phyloP scores from a whole-genome alignment of 1,140 invertebrate species.

The Drosophila guanche region DNA sequence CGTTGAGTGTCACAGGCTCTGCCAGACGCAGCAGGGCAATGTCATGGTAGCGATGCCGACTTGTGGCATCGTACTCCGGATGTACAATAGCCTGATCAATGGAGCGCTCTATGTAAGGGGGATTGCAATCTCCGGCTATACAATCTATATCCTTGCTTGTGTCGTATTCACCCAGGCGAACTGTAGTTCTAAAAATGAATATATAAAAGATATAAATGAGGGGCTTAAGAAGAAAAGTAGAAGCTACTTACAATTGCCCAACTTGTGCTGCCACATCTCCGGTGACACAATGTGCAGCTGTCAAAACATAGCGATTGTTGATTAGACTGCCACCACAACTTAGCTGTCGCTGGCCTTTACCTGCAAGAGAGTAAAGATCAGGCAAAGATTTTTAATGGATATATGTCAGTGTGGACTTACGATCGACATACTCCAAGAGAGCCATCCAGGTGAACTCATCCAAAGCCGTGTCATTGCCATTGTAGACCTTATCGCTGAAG shows the following conservation, averaged over 20 bases:
- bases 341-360: conserved; percentile 71
- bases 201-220: not conserved
- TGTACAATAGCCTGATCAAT: conserved; percentile 82
- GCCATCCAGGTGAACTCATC: conserved; percentile 87
- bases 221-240: conserved; percentile 51
- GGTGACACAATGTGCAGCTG: conserved; percentile 94
- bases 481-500: conserved; percentile 67
- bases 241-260: conserved; percentile 68
- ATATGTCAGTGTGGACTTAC: conserved; percentile 40
- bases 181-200: conserved; percentile 73
- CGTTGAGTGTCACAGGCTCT: conserved; percentile 88
- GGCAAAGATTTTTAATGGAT: not conserved
- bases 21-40: conserved; percentile 91
- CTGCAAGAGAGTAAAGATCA: conserved; percentile 25
- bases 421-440: conserved; percentile 85
- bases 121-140: conserved; percentile 75
- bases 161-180: conserved; percentile 87
- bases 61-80: conserved; percentile 69
- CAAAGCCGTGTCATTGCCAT: conserved; percentile 82
- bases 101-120: conserved; percentile 62
- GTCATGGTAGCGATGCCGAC: conserved; percentile 85
- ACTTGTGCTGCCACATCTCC: conserved; percentile 82
- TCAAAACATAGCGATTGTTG: conserved; percentile 86
- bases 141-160: conserved; percentile 85
- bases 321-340: conserved; percentile 86